These are phyloP conservation scores for Ictalurus punctatus DNA, from an alignment of 2,113 vertebrate species.

Conservation along the genomic window DNA sequence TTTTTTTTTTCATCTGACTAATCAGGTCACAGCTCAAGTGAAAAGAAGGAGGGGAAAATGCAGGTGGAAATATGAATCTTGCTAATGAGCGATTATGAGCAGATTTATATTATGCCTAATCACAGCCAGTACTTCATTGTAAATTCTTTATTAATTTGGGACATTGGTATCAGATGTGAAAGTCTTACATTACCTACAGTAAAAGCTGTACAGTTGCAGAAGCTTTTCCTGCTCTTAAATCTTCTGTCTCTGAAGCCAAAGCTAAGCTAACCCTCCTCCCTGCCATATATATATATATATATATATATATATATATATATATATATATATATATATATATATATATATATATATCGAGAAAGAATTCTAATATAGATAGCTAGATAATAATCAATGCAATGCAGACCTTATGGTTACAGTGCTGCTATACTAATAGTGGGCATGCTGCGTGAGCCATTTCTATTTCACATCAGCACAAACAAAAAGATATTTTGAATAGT, in stretches of 20 bases:
- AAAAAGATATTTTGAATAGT: neutral
- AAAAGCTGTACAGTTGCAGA: neutral
- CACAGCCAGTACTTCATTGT: neutral
- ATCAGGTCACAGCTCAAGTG: slow-evolving; percentile 25
- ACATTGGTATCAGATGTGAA: too few relatives aligned
- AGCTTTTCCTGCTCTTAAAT: neutral
- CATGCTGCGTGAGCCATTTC: neutral
- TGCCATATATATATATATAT: neutral
- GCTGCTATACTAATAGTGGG: neutral
- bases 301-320: neutral
- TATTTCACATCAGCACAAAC: slow-evolving; percentile 6
- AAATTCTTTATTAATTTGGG: neutral
- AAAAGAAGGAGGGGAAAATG: neutral
- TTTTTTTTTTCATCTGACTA: neutral
- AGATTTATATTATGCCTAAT: neutral
- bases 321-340: neutral
- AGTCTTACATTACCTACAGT: neutral
- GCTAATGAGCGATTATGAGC: neutral
- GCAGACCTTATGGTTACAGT: neutral
- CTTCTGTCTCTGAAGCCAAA: neutral
- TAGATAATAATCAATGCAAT: neutral
- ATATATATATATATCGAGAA: neutral
- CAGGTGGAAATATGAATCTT: neutral
- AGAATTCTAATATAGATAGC: neutral
- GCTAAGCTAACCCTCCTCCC: neutral